A percentile compares a stretch with the other conserved stretches of the same genome.
phyloP scores from a whole-genome alignment of 2,113 vertebrate genomes.

The Heterochromis multidens region DNA sequence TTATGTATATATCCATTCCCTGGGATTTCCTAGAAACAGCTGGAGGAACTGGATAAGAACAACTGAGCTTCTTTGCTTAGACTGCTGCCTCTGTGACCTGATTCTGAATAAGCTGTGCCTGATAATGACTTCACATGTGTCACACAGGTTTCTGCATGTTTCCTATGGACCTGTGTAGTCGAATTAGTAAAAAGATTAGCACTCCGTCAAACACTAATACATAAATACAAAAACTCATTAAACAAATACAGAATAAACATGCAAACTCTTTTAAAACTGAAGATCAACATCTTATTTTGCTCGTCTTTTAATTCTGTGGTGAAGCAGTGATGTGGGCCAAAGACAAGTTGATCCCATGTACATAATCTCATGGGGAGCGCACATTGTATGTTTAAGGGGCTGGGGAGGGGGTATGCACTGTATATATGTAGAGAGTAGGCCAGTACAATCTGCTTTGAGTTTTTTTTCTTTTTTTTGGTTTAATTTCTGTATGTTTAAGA shows the following conservation, averaged over 20 bases:
- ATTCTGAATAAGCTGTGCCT: not conserved
- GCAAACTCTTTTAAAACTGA: not conserved
- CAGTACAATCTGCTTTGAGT: not conserved
- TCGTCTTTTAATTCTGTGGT: not conserved
- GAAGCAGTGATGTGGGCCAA: not conserved
- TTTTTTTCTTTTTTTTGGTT: not conserved
- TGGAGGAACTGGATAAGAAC: not conserved
- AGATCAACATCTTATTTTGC: not conserved
- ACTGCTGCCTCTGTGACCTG: not conserved
- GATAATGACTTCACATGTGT: not conserved
- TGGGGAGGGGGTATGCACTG: not conserved
- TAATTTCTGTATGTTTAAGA: not conserved
- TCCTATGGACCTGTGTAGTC: accelerated
- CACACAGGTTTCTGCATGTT: not conserved
- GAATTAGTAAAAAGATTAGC: not conserved
- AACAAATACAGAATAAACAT: not conserved
- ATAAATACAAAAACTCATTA: not conserved
- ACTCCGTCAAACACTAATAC: not conserved
- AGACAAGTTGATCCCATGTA: not conserved
- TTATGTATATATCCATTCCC: not conserved
- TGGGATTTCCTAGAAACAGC: not conserved
- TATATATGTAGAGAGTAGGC: not conserved
- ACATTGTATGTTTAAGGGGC: not conserved
- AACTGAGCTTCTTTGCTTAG: not conserved
- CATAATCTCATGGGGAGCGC: not conserved